Conservation (phyloP, 1,140 invertebrate species). For the Eriocheir sinensis region DNA sequence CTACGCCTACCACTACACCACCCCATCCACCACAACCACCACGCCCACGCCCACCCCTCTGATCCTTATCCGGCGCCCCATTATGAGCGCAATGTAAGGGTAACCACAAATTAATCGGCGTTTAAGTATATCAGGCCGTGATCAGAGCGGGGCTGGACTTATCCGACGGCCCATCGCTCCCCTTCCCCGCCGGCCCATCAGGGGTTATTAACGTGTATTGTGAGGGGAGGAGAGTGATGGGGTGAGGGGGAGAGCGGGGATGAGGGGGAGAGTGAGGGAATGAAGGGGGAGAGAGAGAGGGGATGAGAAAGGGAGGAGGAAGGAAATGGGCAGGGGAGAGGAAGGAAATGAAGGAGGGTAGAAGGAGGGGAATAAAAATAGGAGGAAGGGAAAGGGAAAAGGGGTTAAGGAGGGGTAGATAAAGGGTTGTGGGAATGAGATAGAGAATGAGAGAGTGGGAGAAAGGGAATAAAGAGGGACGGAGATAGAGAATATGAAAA, state of each 20-base stretch:
- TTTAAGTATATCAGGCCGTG: neutral
- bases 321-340: neutral
- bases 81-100: neutral
- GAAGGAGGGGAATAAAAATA: neutral
- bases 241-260: neutral
- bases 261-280: neutral
- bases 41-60: neutral
- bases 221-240: neutral
- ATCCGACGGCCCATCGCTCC: neutral
- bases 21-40: neutral
- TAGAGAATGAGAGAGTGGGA: neutral
- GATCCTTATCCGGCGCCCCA: neutral
- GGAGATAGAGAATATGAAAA: neutral
- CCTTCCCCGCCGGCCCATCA: neutral
- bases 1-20: neutral
- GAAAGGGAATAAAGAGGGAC: neutral
- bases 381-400: neutral
- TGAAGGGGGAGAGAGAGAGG: neutral
- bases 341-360: neutral
- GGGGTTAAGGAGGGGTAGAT: neutral
- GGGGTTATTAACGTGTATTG: neutral
- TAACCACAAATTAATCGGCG: neutral
- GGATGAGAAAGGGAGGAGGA: neutral
- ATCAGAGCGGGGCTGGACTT: neutral
- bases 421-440: neutral